Conservation (phyloP, 2,797 vertebrate species). For the Gila robusta region DNA sequence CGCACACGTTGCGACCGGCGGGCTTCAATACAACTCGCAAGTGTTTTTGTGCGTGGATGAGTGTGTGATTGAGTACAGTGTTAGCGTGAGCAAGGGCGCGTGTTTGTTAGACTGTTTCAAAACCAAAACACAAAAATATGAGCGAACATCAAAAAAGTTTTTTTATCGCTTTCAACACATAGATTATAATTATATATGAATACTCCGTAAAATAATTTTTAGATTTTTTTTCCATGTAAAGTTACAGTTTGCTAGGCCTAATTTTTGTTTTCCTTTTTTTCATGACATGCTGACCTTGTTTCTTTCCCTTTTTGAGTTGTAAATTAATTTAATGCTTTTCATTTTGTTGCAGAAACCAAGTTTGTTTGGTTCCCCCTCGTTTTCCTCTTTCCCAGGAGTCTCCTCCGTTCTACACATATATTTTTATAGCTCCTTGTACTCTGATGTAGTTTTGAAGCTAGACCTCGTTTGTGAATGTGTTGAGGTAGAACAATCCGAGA, state of each 20-base stretch:
- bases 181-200: slow-evolving; percentile 85
- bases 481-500: slow-evolving; percentile 83
- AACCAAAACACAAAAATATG: slow-evolving; percentile 86
- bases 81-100: slow-evolving; percentile 56
- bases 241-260: slow-evolving; percentile 71
- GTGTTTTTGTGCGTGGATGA: slow-evolving; percentile 63
- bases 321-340: slow-evolving; percentile 80
- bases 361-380: slow-evolving; percentile 68
- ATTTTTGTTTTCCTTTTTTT: slow-evolving; percentile 63
- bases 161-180: slow-evolving; percentile 82
- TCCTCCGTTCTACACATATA: slow-evolving; percentile 79
- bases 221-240: slow-evolving; percentile 76
- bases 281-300: slow-evolving; percentile 57
- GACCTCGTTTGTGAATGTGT: slow-evolving; percentile 86
- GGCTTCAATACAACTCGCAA: slow-evolving; percentile 69
- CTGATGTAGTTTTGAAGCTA: slow-evolving; percentile 85
- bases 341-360: slow-evolving; percentile 51
- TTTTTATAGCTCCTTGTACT: slow-evolving; percentile 85
- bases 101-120: slow-evolving; percentile 83
- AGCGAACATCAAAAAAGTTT: slow-evolving; percentile 82
- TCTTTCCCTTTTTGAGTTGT: slow-evolving; percentile 67
- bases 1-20: slow-evolving; percentile 70
- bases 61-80: slow-evolving; percentile 51
- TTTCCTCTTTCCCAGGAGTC: slow-evolving; percentile 68
- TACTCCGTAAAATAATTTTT: slow-evolving; percentile 83